Evolutionary conservation across 2,797 vertebrate genomes (phyloP).

Genomic region (Thamnophis elegans): DNA sequence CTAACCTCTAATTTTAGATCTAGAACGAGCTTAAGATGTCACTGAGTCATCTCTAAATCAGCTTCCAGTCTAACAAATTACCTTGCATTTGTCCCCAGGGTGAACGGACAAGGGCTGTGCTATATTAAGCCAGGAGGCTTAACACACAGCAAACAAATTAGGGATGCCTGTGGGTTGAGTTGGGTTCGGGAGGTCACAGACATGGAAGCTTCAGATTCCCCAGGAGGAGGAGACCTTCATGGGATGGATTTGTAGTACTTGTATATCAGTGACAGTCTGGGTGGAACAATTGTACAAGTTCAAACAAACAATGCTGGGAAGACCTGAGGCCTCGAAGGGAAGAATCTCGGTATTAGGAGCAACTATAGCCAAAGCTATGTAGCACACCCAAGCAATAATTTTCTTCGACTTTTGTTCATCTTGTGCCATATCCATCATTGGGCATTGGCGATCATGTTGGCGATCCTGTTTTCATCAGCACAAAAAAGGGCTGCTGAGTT

Average conservation of each 20-base stretch:
- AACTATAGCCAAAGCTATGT: background rate
- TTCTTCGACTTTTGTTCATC: background rate
- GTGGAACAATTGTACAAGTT: background rate
- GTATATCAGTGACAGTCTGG: background rate
- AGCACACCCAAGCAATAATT: background rate
- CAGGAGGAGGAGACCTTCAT: background rate
- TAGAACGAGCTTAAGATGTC: background rate
- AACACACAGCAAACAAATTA: background rate
- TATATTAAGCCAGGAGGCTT: background rate
- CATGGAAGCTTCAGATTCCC: background rate
- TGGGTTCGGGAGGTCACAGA: background rate
- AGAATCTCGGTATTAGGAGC: background rate
- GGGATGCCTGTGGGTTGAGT: background rate
- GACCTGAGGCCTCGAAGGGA: no score
- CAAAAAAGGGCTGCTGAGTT: no score
- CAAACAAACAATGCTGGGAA: background rate
- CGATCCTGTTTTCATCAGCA: no score
- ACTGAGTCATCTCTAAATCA: conserved; percentile 1
- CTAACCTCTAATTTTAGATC: conserved; percentile 19
- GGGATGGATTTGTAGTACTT: background rate
- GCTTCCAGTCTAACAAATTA: background rate
- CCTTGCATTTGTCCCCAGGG: background rate
- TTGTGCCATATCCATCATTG: no score
- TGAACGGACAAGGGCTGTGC: background rate
- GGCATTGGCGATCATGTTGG: no score